phyloP scores from a whole-genome alignment of 2,113 vertebrate species.

The Astatotilapia flaviijosephi region DNA sequence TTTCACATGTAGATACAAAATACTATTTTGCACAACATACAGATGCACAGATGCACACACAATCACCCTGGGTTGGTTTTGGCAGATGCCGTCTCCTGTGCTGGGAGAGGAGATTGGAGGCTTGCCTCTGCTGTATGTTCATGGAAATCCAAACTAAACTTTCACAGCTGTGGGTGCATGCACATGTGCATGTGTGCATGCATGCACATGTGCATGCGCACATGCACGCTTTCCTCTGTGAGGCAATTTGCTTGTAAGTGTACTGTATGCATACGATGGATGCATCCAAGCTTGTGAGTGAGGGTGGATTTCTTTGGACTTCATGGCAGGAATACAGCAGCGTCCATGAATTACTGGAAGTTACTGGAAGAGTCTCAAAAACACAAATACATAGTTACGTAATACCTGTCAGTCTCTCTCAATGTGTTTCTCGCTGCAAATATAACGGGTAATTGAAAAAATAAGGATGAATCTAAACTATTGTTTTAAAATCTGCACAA shows the following conservation, averaged over 20 bases:
- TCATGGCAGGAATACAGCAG: neutral
- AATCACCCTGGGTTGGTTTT: conserved; percentile 36
- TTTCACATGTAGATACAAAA: neutral
- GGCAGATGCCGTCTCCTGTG: conserved; percentile 17
- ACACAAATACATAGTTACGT: neutral
- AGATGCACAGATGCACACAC: neutral
- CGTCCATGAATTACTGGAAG: conserved; percentile 19
- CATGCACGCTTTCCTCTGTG: neutral
- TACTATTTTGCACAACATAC: neutral
- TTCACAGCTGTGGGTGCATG: conserved; percentile 4
- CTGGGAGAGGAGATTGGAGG: neutral
- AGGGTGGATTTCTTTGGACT: neutral
- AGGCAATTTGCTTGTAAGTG: neutral
- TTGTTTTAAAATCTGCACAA: neutral
- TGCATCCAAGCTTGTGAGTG: neutral
- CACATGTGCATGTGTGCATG: neutral
- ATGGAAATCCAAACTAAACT: conserved; percentile 42
- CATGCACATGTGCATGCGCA: neutral
- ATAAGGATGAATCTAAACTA: neutral
- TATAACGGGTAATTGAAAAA: neutral
- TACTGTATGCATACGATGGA: neutral
- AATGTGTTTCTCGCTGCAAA: neutral
- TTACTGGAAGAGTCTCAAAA: conserved; percentile 10
- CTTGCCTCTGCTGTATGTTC: conserved; percentile 12
- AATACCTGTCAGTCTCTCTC: neutral